These are phyloP conservation scores for Toxotes jaculatrix DNA, from an alignment of 2,113 vertebrate species.

Conservation along the genomic window DNA sequence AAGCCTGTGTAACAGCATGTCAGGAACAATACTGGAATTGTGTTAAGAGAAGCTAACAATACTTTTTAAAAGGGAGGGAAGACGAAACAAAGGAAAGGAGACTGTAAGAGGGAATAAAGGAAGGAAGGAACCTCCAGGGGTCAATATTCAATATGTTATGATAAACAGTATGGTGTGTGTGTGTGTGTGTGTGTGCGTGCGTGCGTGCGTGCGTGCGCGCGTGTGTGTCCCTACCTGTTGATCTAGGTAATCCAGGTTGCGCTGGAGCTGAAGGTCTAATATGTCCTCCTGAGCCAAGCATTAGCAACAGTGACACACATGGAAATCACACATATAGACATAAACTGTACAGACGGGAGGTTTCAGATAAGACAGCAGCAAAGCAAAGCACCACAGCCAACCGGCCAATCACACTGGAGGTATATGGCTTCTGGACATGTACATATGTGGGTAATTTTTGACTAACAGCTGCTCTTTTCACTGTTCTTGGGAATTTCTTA, in stretches of 20 bases:
- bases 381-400: conserved; percentile 31
- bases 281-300: conserved; percentile 93
- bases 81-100: neutral
- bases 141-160: neutral
- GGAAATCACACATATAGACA: conserved; percentile 70
- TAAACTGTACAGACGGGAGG: conserved; percentile 9
- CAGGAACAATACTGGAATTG: neutral
- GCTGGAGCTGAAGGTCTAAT: conserved; percentile 98
- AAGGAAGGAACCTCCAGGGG: neutral
- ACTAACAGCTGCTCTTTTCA: neutral
- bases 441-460: neutral
- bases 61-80: neutral
- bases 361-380: conserved; percentile 24
- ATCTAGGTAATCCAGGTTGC: conserved; percentile 98
- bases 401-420: neutral
- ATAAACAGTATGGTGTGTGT: neutral
- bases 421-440: no score
- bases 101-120: neutral
- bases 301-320: conserved; percentile 71
- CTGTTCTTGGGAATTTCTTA: no score
- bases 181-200: neutral
- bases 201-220: neutral
- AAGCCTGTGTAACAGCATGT: neutral
- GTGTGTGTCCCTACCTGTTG: conserved; percentile 90
- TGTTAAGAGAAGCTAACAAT: neutral